These are phyloP conservation scores for Pterostichus madidus DNA, from an alignment of 2,888 invertebrate species.

Conservation along the genomic window DNA sequence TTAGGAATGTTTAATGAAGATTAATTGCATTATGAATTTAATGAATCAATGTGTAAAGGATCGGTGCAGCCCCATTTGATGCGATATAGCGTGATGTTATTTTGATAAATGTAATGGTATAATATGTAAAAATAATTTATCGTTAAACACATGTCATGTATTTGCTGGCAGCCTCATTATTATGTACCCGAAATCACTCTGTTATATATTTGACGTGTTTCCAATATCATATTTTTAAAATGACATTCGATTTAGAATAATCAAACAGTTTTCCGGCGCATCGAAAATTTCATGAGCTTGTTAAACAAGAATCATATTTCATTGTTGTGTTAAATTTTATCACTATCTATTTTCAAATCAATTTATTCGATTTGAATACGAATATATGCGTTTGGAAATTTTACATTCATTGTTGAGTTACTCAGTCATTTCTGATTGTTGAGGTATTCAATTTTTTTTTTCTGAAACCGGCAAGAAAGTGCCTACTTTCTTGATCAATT, in stretches of 20 bases:
- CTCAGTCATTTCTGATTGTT: too few relatives aligned
- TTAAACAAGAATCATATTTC: conserved; percentile 41
- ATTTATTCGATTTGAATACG: conserved; percentile 19
- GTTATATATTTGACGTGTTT: conserved; percentile 31
- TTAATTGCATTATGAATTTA: too few relatives aligned
- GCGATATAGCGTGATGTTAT: too few relatives aligned
- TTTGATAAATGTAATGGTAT: too few relatives aligned
- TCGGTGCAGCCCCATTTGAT: too few relatives aligned
- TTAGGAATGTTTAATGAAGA: too few relatives aligned
- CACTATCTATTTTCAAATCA: background rate
- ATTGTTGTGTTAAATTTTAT: conserved; percentile 41
- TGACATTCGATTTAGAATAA: conserved; percentile 44
- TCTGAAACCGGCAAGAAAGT: too few relatives aligned
- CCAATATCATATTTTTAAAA: conserved; percentile 47
- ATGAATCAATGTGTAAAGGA: too few relatives aligned
- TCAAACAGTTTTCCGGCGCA: conserved; percentile 38
- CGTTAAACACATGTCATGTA: conserved; percentile 7
- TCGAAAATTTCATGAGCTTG: conserved; percentile 23
- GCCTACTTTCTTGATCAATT: too few relatives aligned
- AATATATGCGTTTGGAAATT: conserved; percentile 16
- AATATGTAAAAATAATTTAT: conserved; percentile 22
- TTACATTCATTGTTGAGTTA: conserved; percentile 6
- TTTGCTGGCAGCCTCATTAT: conserved; percentile 34
- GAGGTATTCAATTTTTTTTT: too few relatives aligned
- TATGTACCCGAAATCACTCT: conserved; percentile 30